phyloP scores from a whole-genome alignment of 2,888 invertebrate genomes.

The Drosophila testacea region DNA sequence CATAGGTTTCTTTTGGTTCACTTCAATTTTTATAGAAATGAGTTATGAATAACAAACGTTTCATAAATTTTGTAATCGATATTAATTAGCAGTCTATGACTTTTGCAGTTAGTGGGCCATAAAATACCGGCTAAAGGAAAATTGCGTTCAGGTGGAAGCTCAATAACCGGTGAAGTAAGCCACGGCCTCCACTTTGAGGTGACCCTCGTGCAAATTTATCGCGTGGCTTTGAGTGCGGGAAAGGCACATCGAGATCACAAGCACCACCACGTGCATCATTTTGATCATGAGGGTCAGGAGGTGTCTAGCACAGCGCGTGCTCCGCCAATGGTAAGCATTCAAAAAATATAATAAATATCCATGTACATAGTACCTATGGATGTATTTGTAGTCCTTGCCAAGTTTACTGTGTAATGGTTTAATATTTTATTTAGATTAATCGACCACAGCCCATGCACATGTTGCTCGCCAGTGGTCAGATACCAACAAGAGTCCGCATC shows the following conservation, averaged over 20 bases:
- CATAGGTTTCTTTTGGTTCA: neutral
- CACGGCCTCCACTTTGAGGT: conserved; percentile 87
- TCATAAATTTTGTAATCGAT: conserved; percentile 10
- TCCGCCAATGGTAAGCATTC: conserved; percentile 82
- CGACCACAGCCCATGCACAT: conserved; percentile 86
- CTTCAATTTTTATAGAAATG: neutral
- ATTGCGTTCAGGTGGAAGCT: conserved; percentile 88
- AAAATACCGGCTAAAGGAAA: conserved; percentile 91
- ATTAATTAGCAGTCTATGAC: conserved; percentile 11
- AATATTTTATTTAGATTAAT: conserved; percentile 78
- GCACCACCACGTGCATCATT: conserved; percentile 93
- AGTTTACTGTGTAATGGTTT: too few relatives aligned
- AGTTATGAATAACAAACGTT: conserved; percentile 1
- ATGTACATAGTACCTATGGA: too few relatives aligned
- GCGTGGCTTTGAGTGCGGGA: conserved; percentile 92
- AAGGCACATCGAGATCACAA: conserved; percentile 95
- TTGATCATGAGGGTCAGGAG: conserved; percentile 90
- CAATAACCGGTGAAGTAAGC: conserved; percentile 82
- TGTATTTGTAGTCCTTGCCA: too few relatives aligned
- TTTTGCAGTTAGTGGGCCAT: conserved; percentile 90
- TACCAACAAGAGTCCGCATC: conserved; percentile 86
- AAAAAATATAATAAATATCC: neutral
- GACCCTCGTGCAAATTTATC: conserved; percentile 92
- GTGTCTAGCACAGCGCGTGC: conserved; percentile 87
- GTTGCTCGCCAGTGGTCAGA: conserved; percentile 88